Base-by-base conservation (phyloP, 2,888 invertebrate genomes). In the Tinea pellionella region DNA sequence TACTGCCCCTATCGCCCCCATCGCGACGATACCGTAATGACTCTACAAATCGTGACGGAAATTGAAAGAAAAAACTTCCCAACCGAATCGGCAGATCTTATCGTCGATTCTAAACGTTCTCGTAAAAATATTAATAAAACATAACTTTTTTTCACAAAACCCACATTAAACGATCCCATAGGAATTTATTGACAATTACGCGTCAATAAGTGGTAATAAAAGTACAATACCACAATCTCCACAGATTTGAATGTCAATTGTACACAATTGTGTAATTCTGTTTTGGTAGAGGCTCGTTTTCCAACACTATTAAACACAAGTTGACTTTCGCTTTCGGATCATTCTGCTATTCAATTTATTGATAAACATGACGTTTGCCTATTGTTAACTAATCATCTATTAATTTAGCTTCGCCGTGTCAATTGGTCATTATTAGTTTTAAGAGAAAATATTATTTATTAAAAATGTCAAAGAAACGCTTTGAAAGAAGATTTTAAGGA, bases 91-190 rank as follows among this genome's bases (percentile, higher is more conserved):
- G 69, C 78, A 78, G 86, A 87, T 87, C 85, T 82, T 86, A 87
- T 86, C 86, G 74, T 61, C 67, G 71, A 67, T 72, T 77, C 84
- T 87, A 87, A 87, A 86, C 82, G 85, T 73, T 87, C 86, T 85
- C 85, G 85, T 87, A 87, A 87, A 85, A 87, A 87, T 87, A 87
- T 87, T 87, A 87, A 87, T 87, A 87, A 87, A 87, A 87, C 81
- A 85, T 84, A 85, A 86, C 84, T 85, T 87, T 86, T 87, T 84
- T 68, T 80, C 84, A 86, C 80, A 83, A 87, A 86, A 86, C 87
- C 87, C 87, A 87, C 86, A 87, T 87, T 86, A 84, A 85, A 80
- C 75, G 76, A 80, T 85, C 87, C 86, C 84, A 80, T 84, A 83
- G 83, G 74, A 85, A 86, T 87, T 86, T 87, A 87, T 87, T 85